phyloP scores from a whole-genome alignment of 2,888 invertebrate species.

The Sycophila texana region DNA sequence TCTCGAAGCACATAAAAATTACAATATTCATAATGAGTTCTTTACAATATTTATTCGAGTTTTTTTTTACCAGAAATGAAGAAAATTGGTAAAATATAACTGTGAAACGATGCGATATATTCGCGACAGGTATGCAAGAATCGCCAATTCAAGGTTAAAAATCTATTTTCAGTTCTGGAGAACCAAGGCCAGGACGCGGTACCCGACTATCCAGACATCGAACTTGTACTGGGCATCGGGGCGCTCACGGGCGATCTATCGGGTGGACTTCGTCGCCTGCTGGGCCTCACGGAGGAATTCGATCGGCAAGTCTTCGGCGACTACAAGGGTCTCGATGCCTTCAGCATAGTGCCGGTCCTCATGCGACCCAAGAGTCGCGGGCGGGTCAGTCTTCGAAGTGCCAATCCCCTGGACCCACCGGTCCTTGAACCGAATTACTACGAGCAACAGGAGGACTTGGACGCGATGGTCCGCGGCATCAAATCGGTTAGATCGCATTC shows the following conservation, averaged over 20 bases:
- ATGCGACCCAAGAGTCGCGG: conserved; percentile 87
- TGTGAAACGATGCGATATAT: too few relatives aligned
- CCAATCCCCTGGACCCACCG: conserved; percentile 86
- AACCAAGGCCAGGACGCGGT: neutral
- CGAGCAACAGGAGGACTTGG: conserved; percentile 83
- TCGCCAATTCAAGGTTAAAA: neutral
- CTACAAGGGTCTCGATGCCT: conserved; percentile 78
- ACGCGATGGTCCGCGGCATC: conserved; percentile 84
- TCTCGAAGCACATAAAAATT: too few relatives aligned
- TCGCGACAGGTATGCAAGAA: too few relatives aligned
- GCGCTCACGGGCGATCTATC: conserved; percentile 85
- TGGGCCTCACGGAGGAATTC: conserved; percentile 82
- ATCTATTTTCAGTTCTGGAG: conserved; percentile 20
- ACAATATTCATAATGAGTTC: too few relatives aligned
- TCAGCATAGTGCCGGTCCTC: conserved; percentile 85
- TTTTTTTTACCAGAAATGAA: too few relatives aligned
- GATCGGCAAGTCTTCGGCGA: conserved; percentile 78
- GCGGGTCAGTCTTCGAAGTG: conserved; percentile 82
- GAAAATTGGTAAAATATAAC: too few relatives aligned
- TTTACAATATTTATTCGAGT: too few relatives aligned
- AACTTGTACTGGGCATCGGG: conserved; percentile 87
- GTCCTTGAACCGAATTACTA: conserved; percentile 90
- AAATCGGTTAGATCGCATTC: conserved; percentile 78
- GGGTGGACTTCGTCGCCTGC: conserved; percentile 81
- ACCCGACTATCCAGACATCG: conserved; percentile 84